Evolutionary conservation across 2,113 vertebrate species (phyloP), one percentile per base, ranked within the genome.

Genomic region (Megaceryle torquata): DNA sequence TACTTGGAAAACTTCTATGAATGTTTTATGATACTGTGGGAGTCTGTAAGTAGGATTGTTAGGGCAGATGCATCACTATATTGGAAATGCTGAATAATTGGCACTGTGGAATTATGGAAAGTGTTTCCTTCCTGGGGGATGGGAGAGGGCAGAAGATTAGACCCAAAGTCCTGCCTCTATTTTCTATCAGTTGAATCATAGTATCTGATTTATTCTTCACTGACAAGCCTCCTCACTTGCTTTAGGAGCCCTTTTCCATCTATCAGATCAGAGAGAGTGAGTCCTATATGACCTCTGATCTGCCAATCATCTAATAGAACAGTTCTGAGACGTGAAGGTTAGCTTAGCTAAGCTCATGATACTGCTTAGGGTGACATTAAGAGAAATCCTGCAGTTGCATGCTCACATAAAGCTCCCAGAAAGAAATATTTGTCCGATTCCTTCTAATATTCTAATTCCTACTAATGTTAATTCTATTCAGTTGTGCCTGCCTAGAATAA

Each of bases 241-340:
- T 92, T 86, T 87, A 86, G 77, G 89, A 89, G 25, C 65, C 17
- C 39, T 86, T 94, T 93, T 90, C 69, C 77, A 4, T 70, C 84
- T 84, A 82, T 88, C 88, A 81, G 90, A 54, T 94, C 88, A 75
- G 76, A 76, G 65, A 75, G 76, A 76, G 65, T 57, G 71, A 72
- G 74, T 61, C 79, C 60, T 83, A 37, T 69, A 6, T 90, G 92
- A 94, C 64, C 91, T 92, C 43, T 80, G 76, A 88, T 88, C 75
- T 93, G 64, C 46, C 65, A 63, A 1, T 86, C 77, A 64, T 78
- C 72, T 93, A 2, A 48, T 67, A 71, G 77, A 71, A 68, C 26
- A 59, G 21, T 39, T 89, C 33, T 56, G 72, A 75, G 50, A 59
- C 24, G 25, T 86, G 15, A 60, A 78, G 85, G 24, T 88, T 96